A percentile compares a stretch with the other conserved stretches of the same genome.
Evolutionary conservation across 2,888 invertebrate species (phyloP).

Genomic region (Parnassius orleans): DNA sequence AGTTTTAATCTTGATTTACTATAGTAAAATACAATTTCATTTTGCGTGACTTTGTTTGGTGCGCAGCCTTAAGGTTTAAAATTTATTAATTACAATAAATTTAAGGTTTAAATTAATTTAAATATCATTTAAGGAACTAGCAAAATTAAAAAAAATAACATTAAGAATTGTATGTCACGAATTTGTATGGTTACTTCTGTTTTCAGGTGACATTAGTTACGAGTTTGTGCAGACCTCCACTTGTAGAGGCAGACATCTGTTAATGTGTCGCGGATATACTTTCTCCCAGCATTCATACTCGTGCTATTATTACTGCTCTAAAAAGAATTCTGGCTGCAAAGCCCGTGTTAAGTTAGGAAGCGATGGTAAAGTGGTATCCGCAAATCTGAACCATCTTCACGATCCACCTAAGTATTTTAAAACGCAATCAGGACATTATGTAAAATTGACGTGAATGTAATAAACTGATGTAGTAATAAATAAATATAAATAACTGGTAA

Average conservation of each 20-base stretch:
- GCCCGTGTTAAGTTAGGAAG: slow-evolving; percentile 29
- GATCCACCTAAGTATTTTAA: slow-evolving; percentile 32
- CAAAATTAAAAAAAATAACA: too few species aligned
- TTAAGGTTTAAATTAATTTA: too few species aligned
- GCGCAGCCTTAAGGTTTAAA: too few species aligned
- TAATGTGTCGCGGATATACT: slow-evolving; percentile 44
- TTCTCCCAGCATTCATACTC: slow-evolving; percentile 37
- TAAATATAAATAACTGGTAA: too few species aligned
- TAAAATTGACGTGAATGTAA: slow-evolving; percentile 9
- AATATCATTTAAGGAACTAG: too few species aligned
- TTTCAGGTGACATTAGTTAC: slow-evolving; percentile 29
- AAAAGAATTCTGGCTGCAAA: slow-evolving; percentile 34
- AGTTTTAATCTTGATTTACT: too few species aligned
- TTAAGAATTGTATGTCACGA: too few species aligned
- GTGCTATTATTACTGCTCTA: slow-evolving; percentile 33
- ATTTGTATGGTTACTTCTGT: not conserved
- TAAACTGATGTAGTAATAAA: too few species aligned
- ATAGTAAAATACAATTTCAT: too few species aligned
- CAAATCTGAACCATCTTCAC: slow-evolving; percentile 28
- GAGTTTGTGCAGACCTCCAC: slow-evolving; percentile 33
- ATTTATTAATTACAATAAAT: too few species aligned
- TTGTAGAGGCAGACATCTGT: slow-evolving; percentile 35
- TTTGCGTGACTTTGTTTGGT: too few species aligned
- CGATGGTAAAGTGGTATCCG: slow-evolving; percentile 18
- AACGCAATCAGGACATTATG: slow-evolving; percentile 26